Evolutionary conservation across 2,113 vertebrate species (phyloP), one percentile per base, ranked within the genome.

Genomic region (Regulus satrapa): DNA sequence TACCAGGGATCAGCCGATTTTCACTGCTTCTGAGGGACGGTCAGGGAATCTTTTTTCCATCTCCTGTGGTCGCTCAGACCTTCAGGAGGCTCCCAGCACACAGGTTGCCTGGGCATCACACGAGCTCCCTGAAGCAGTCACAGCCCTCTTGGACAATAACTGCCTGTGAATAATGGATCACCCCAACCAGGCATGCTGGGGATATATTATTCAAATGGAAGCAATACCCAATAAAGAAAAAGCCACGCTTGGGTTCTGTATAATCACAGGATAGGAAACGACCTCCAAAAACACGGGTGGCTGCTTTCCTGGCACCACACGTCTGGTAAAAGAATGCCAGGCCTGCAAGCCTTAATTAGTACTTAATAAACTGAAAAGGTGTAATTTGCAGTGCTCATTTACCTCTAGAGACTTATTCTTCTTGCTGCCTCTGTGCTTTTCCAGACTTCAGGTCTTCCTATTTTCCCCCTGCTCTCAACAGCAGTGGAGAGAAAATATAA

Each of bases 331-430:
- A 86, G 89, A 61, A 92, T 58, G 69, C 74, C 69, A 82, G 69
- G 52, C 45, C 86, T 76, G 66, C 59, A 95, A 88, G 52, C 48
- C 26, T 93, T 95, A 95, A 95, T 96, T 95, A 95, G 80, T 38
- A 85, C 40, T 83, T 93, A 88, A 95, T 91, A 96, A 95, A 92
- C 51, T 54, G 90, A 83, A 94, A 92, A 95, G 74, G 63, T 92
- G 49, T n/a, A 62, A 97, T 95, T 95, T 95, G 85, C 69, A 66
- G 52, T 95, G 71, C 59, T 92, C 49, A 52, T 91, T 89, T 93
- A 89, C 85, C 76, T 95, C 64, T 52, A 34, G 61, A 83, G 54
- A 72, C 6, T 5, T 71, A 56, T 55, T 92, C 72, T 71, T 85
- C 76, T 74, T 61, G 51, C 80, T 84, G 78, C 55, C 46, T 79